These are phyloP conservation scores for Phengaris alcon DNA, from an alignment of 2,888 invertebrate species.

Conservation along the genomic window DNA sequence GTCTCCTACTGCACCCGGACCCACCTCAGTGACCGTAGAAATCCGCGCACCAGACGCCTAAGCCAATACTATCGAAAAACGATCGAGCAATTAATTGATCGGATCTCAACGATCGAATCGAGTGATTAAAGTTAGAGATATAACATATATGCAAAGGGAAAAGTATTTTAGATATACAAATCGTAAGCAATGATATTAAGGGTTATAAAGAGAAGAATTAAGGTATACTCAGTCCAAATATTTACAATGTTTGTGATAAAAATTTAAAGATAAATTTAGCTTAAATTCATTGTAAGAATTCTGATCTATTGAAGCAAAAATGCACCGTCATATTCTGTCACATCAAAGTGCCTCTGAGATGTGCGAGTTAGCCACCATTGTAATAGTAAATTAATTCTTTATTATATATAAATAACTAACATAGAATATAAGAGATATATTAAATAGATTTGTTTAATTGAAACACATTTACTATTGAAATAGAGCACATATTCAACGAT, in stretches of 20 bases:
- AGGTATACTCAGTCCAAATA: conserved; percentile 62
- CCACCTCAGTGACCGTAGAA: conserved; percentile 85
- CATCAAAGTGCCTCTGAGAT: conserved; percentile 68
- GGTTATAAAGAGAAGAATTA: conserved; percentile 27
- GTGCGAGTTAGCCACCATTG: conserved; percentile 45
- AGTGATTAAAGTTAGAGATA: background rate
- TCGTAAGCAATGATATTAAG: conserved; percentile 27
- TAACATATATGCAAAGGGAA: conserved; percentile 28
- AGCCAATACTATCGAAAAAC: conserved; percentile 30
- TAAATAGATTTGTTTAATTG: conserved; percentile 37
- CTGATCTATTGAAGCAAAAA: conserved; percentile 57
- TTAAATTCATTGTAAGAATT: conserved; percentile 54
- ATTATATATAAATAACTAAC: background rate
- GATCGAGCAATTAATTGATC: background rate
- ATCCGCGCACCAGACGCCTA: conserved; percentile 80
- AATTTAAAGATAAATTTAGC: conserved; percentile 59
- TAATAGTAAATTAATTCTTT: conserved; percentile 37
- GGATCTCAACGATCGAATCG: no score
- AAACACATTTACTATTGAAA: conserved; percentile 41
- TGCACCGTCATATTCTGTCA: conserved; percentile 61
- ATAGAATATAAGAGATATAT: conserved; percentile 30
- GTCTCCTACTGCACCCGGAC: conserved; percentile 66
- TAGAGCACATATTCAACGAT: conserved; percentile 65
- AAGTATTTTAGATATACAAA: conserved; percentile 27
- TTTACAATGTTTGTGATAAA: conserved; percentile 74